Percentiles rank a stretch among this genome's conserved stretches.
These are phyloP conservation scores for Corythucha ciliata DNA, from an alignment of 2,888 invertebrate genomes.

Conservation along the genomic window DNA sequence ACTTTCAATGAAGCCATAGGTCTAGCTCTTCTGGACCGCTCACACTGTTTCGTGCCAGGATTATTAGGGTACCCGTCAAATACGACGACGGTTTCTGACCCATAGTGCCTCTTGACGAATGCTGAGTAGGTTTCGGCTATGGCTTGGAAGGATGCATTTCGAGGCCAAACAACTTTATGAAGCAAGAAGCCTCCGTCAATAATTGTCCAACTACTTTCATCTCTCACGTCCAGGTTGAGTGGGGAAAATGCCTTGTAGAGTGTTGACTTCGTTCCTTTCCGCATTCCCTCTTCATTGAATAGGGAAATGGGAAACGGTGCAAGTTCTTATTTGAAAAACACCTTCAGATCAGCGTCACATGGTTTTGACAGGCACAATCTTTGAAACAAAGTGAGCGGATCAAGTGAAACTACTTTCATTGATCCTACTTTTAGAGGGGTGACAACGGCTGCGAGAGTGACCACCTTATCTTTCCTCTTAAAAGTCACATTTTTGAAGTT, in stretches of 20 bases:
- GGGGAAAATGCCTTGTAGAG: constrained; percentile 21
- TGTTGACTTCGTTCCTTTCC: constrained; percentile 32
- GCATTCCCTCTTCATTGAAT: constrained; percentile 32
- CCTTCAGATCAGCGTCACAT: constrained; percentile 29
- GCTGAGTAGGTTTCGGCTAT: constrained; percentile 35
- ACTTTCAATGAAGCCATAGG: too few relatives aligned
- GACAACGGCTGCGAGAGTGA: constrained; percentile 4
- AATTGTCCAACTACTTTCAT: constrained; percentile 6
- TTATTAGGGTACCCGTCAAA: too few relatives aligned
- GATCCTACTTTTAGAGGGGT: neutral
- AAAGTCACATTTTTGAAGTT: constrained; percentile 16
- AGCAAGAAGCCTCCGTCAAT: constrained; percentile 6
- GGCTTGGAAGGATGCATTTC: neutral
- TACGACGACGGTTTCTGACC: constrained; percentile 23
- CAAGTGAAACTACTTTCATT: constrained; percentile 24
- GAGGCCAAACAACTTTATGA: constrained; percentile 25
- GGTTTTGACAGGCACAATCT: constrained; percentile 31
- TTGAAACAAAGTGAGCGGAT: constrained; percentile 34
- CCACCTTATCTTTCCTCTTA: constrained; percentile 17
- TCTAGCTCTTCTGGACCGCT: too few relatives aligned
- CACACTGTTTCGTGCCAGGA: too few relatives aligned
- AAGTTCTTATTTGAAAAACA: constrained; percentile 32
- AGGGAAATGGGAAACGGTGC: constrained; percentile 32
- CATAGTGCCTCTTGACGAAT: constrained; percentile 34
- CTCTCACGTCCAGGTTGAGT: too few relatives aligned